Base-by-base conservation (phyloP, 2,113 vertebrate genomes). In the Spea multiplicata region DNA sequence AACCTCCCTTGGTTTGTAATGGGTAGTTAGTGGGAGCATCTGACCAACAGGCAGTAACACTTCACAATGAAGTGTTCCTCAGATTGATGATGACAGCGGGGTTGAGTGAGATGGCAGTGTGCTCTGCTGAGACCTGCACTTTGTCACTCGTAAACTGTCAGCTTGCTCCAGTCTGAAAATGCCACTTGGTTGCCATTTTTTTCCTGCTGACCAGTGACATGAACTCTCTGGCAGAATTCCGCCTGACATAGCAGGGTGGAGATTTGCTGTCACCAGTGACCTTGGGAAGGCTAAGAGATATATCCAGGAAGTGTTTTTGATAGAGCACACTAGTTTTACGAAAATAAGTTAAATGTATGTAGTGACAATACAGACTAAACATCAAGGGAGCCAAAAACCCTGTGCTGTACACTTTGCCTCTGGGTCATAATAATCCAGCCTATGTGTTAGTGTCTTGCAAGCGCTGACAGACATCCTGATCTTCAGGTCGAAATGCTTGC, bases 231-330 rank as follows among this genome's bases (percentile, higher is more conserved):
- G 70, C 55, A 77, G 75, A 70, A 13, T 5, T 17, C 69, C 65
- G 76, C 55, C 76, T 79, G 70, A 79, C 69, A 79, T 79, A 55
- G 17, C 69, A 73, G 76, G 76, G 76, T 79, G 76, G 76, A 48
- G 76, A 79, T 73, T 79, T 78, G 72, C 70, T 79, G 69, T 79
- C 61, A 72, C 59, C 49, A 66, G 50, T 79, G 70, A 79, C 76
- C 70, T 79, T 79, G 76, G 61, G 65, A 66, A 79, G 61, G 48
- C 47, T 62, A 45, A 79, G 69, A 73, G 69, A 71, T 73, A 71
- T 73, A 73, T 61, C 49, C 45, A 79, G 76, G 76, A 72, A 73
- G 59, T 16, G 5, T 62, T 64, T 73, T 44, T 79, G 13, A 57
- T 44, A 67, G 74, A 66, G 55, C 50, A 67, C 65, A 76, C 57